phyloP scores from a whole-genome alignment of 2,113 vertebrate genomes.

The Anser cygnoides region DNA sequence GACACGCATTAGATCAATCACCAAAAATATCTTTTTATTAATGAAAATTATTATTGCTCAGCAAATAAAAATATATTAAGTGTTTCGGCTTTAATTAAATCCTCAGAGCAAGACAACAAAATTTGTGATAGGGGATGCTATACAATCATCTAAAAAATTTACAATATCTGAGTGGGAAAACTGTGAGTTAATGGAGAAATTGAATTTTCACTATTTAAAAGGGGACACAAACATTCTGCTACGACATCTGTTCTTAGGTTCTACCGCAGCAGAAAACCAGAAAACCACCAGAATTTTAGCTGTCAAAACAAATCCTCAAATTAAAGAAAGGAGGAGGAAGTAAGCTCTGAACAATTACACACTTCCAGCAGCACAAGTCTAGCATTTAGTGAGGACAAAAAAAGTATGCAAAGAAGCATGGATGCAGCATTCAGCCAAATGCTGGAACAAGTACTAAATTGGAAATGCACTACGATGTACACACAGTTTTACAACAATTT shows the following conservation, averaged over 20 bases:
- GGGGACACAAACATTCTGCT: conserved; percentile 66
- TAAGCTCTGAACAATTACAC: conserved; percentile 60
- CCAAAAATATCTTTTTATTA: background rate
- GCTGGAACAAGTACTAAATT: background rate
- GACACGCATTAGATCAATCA: background rate
- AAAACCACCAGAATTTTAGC: conserved; percentile 67
- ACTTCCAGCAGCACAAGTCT: conserved; percentile 44
- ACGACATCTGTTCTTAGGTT: conserved; percentile 66
- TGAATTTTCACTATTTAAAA: conserved; percentile 49
- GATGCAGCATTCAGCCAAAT: conserved; percentile 2
- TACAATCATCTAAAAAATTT: background rate
- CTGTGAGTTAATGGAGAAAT: conserved; percentile 42
- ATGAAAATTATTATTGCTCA: background rate
- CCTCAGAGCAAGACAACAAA: background rate
- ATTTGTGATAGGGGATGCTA: background rate
- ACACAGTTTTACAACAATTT: background rate
- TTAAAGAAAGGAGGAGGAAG: conserved; percentile 50
- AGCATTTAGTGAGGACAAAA: conserved; percentile 8
- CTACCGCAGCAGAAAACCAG: conserved; percentile 48
- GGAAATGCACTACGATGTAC: background rate
- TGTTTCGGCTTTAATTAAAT: background rate
- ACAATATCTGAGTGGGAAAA: background rate
- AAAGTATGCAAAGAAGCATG: background rate
- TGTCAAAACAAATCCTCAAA: conserved; percentile 69
- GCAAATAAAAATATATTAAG: background rate